These are phyloP conservation scores for Cynocephalus volans DNA, from an alignment of 2,113 vertebrate species.

Conservation along the genomic window DNA sequence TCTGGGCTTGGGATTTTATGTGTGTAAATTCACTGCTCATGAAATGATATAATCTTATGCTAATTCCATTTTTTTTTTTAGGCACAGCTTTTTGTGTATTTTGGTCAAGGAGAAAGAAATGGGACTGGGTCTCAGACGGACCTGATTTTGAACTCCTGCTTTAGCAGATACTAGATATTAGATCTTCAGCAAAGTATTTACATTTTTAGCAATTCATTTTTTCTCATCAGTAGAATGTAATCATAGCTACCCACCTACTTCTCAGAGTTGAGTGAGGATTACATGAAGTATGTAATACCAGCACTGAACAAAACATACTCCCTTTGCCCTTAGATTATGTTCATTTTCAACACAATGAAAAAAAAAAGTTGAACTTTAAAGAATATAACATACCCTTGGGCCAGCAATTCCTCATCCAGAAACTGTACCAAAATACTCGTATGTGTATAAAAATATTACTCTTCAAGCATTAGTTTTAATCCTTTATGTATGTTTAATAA, in stretches of 20 bases:
- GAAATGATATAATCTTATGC: background rate
- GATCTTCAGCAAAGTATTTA: background rate
- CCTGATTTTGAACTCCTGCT: background rate
- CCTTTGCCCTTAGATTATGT: constrained; percentile 31
- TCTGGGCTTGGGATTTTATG: background rate
- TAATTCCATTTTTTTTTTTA: background rate
- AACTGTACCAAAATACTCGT: constrained; percentile 28
- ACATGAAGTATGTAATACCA: background rate
- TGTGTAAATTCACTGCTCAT: background rate
- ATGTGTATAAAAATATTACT: constrained; percentile 47
- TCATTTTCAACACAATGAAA: constrained; percentile 8
- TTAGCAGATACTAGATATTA: background rate
- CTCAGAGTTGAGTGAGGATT: background rate
- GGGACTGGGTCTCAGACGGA: background rate
- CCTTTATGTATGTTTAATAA: background rate
- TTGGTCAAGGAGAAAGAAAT: constrained; percentile 22
- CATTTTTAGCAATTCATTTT: constrained; percentile 6
- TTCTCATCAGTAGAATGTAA: constrained; percentile 29
- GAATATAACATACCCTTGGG: background rate
- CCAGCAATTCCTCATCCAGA: background rate
- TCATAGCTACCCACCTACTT: background rate
- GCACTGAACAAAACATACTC: background rate
- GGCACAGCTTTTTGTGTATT: background rate
- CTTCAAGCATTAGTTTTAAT: constrained; percentile 19
- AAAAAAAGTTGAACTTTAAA: constrained; percentile 24